Base-by-base conservation (phyloP, 2,797 vertebrate genomes). In the Trematomus bernacchii region DNA sequence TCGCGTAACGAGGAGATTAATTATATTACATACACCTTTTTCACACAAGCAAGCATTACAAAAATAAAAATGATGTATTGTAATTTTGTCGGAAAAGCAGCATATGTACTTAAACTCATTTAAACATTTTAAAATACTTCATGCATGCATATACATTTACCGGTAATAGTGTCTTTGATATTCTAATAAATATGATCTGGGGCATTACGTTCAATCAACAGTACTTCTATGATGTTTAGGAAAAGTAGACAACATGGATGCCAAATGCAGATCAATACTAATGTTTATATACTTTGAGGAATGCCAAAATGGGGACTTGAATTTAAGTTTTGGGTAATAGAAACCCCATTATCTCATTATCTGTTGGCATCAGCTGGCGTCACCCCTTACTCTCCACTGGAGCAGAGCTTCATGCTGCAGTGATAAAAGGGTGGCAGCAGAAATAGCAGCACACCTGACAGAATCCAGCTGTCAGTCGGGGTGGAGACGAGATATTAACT, bases 361-460 rank as follows among this genome's bases (percentile, higher is more conserved):
- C 21, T 12, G 5, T 11, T 19, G 23, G 15, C 53, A 21, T 68
- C 52, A 64, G 43, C 59, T 16, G 72, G 27, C 64, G 68, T 76
- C 46, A 57, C 54, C 37, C 50, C 54, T 65, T 12, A 0, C 14
- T 18, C 51, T 53, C 62, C 79, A 67, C 40, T 33, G 54, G 53
- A 73, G 70, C 70, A 78, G 9, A 74, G 57, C 71, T 68, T 80
- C 42, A 57, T 75, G 59, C 77, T 67, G 79, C 80, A 80, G 53
- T 57, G 69, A 79, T 63, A 66, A 79, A 74, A 10, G 33, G 18
- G 18, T 60, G 19, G 7, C 47, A 52, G 53, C 80, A 65, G 71
- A 86, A 87, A 81, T 51, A 87, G 77, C 79, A 73, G 78, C 85
- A 61, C 80, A 86, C 84, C 84, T 87, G 83, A 82, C 69, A 80